Evolutionary conservation across 2,888 invertebrate genomes (phyloP), one percentile per base, ranked within the genome.

Genomic region (Orthonychiurus folsomi): DNA sequence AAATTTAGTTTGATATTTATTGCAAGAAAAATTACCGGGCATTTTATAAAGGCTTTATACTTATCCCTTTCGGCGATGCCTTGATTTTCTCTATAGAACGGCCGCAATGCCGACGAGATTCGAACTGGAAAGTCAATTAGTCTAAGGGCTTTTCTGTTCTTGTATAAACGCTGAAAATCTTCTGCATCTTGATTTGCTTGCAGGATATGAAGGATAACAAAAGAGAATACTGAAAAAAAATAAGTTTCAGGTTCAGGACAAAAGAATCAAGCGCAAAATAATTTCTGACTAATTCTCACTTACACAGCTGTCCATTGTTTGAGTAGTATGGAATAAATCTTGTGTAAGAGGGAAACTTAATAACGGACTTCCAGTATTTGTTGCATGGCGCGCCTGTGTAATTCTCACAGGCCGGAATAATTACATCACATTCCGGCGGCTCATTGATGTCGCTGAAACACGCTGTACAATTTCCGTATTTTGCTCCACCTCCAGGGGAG

Each of bases 281-380:
- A n/a, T n/a, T n/a, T n/a, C n/a, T 21, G 52, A 52, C 20, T 21
- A 12, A 20, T 12, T 9, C 9, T 5, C 5, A 52, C 52, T 52
- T n/a, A 52, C 52, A n/a, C 20, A 23, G n/a, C n/a, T 52, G 52
- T 23, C 52, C 9, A 52, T 23, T 52, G n/a, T 52, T 52, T 9
- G 52, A 52, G 52, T 21, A 52, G 24, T 21, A 52, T 5, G 52
- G 52, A 12, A 52, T 9, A n/a, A 52, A 52, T 52, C 20, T 52
- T 5, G 52, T 52, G 9, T 9, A 3, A 20, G 52, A 52, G 9
- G 3, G 5, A 23, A 52, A 52, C 20, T 9, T 20, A 52, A 52
- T 52, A 12, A 12, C 20, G 52, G 52, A 5, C 3, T 21, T 52
- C 5, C n/a, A 12, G n/a, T 52, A 12, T 21, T 52, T 20, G 52